Conservation (phyloP, 2,797 vertebrate species). For the Anabacerthia variegaticeps region DNA sequence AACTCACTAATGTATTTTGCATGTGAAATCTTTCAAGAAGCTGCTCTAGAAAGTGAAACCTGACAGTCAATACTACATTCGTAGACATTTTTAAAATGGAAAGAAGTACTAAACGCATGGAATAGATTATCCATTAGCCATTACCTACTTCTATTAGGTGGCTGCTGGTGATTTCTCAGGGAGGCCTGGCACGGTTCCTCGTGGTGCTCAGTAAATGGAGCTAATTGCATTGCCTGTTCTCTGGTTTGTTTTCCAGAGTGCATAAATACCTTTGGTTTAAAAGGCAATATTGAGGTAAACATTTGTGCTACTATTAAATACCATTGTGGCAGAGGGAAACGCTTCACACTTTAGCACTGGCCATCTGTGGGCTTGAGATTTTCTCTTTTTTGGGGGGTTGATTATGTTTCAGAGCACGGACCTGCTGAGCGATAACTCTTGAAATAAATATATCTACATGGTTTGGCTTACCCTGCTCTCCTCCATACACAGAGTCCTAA, state of each 20-base stretch:
- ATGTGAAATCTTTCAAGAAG: background rate
- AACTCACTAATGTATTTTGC: background rate
- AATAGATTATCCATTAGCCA: constrained; percentile 30
- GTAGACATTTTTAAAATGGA: background rate
- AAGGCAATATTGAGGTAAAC: background rate
- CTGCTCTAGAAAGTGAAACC: background rate
- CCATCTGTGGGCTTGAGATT: background rate
- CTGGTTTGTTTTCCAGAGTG: background rate
- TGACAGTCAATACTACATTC: background rate
- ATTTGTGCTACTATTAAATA: constrained; percentile 17
- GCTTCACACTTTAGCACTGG: background rate
- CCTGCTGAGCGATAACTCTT: background rate
- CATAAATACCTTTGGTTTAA: constrained; percentile 13
- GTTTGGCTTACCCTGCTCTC: background rate
- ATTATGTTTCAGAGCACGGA: background rate
- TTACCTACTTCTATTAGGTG: background rate
- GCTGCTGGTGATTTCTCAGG: background rate
- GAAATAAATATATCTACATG: background rate
- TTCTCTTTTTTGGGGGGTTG: background rate
- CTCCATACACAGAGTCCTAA: accelerated
- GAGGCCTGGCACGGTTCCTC: background rate
- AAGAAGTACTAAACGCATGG: background rate
- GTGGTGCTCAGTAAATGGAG: background rate
- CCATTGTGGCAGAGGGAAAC: background rate
- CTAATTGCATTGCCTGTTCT: background rate